phyloP scores from a whole-genome alignment of 2,797 vertebrate genomes.

The Amblyopsis hoosieri region DNA sequence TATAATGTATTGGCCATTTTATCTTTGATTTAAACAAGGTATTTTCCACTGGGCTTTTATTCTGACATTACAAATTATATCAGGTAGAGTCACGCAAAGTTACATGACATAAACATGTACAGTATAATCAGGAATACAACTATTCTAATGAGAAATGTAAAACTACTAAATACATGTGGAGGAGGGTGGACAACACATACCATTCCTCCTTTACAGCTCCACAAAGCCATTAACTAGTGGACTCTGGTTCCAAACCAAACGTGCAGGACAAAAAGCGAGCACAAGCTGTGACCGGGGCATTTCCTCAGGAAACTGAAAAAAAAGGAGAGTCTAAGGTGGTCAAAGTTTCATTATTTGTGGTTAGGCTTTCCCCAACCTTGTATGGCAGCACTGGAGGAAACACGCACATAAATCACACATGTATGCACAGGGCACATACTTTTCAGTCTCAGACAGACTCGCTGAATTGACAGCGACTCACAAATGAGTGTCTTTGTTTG shows the following conservation, averaged over 20 bases:
- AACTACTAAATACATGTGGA: too few species aligned
- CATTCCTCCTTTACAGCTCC: too few species aligned
- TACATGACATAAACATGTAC: too few species aligned
- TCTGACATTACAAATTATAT: too few species aligned
- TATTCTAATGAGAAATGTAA: too few species aligned
- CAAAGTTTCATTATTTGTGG: conserved; percentile 24
- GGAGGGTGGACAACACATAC: too few species aligned
- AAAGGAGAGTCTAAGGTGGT: conserved; percentile 31
- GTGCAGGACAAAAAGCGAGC: neutral
- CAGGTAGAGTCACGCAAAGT: too few species aligned
- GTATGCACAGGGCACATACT: neutral
- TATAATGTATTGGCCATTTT: too few species aligned
- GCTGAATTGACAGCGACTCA: conserved; percentile 51
- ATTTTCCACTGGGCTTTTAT: too few species aligned
- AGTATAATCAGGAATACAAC: too few species aligned
- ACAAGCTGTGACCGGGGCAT: conserved; percentile 22
- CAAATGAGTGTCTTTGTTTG: conserved; percentile 24
- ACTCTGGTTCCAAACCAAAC: conserved; percentile 1
- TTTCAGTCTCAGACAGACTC: conserved; percentile 12
- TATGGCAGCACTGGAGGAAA: conserved; percentile 25
- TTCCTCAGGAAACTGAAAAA: conserved; percentile 60
- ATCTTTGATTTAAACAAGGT: too few species aligned
- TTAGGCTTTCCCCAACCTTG: neutral
- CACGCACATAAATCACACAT: conserved; percentile 15
- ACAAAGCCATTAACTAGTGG: too few species aligned